These are phyloP conservation scores for Aplysina aerophoba DNA, from an alignment of 37 sponge, comb jelly and placozoan genomes.

Conservation along the genomic window DNA sequence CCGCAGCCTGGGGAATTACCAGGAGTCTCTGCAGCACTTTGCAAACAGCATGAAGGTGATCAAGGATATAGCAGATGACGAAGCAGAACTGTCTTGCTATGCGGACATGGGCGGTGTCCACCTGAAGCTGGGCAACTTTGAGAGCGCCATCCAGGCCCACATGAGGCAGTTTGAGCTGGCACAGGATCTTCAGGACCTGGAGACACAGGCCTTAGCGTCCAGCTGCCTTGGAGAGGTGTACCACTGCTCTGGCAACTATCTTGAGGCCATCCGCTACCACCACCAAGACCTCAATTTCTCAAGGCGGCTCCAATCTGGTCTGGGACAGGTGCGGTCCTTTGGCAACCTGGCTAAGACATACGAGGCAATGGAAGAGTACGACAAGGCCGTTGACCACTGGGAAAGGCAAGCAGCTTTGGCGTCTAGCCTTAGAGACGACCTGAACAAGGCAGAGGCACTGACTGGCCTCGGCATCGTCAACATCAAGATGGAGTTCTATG, in stretches of 20 bases:
- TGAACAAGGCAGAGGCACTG: slow-evolving; percentile 65
- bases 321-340: slow-evolving; percentile 77
- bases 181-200: slow-evolving; percentile 54
- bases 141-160: slow-evolving; percentile 68
- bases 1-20: slow-evolving; percentile 75
- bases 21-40: slow-evolving; percentile 67
- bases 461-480: slow-evolving; percentile 83
- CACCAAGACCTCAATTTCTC: slow-evolving; percentile 70
- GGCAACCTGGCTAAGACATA: slow-evolving; percentile 87
- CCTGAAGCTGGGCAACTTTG: slow-evolving; percentile 71
- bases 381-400: slow-evolving; percentile 64
- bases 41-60: slow-evolving; percentile 71
- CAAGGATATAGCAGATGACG: slow-evolving; percentile 62
- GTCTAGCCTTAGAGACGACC: slow-evolving; percentile 47
- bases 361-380: slow-evolving; percentile 79
- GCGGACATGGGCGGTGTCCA: slow-evolving; percentile 87
- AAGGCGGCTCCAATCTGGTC: slow-evolving; percentile 44
- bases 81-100: slow-evolving; percentile 83
- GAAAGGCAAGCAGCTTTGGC: slow-evolving; percentile 80
- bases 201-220: slow-evolving; percentile 78
- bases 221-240: slow-evolving; percentile 88
- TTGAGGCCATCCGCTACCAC: slow-evolving; percentile 80
- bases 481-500: slow-evolving; percentile 62
- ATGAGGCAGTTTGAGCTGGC: slow-evolving; percentile 73
- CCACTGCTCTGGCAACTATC: slow-evolving; percentile 67